A percentile compares a stretch with the other conserved stretches of the same genome.
Conservation (phyloP, 2,797 vertebrate genomes). For the Falco rusticolus region DNA sequence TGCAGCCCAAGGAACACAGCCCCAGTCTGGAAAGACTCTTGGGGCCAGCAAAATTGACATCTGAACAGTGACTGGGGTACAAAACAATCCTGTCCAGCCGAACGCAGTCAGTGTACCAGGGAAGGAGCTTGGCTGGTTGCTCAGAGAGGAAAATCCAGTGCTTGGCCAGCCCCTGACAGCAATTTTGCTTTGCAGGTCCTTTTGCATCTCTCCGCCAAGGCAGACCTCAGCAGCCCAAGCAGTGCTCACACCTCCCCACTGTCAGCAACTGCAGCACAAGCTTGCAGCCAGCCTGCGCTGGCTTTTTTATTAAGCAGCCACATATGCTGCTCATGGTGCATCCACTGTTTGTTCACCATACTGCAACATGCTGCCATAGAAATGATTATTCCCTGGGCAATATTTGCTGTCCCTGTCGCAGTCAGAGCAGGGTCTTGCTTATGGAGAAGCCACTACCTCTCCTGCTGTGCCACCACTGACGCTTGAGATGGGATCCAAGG, state of each 20-base stretch:
- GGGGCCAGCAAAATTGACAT: not conserved
- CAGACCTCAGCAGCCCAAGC: not conserved
- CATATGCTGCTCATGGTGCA: accelerated
- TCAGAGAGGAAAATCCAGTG: not conserved
- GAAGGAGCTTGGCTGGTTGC: not conserved
- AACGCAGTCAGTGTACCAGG: accelerated
- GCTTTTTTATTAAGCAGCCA: not conserved
- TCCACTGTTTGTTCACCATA: not conserved
- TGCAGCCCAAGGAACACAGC: not conserved
- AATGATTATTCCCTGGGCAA: not conserved
- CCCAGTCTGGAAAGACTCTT: not conserved
- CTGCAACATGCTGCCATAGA: not conserved
- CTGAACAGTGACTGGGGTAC: not conserved
- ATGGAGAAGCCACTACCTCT: not conserved
- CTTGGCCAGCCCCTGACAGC: not conserved
- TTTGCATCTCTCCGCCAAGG: not conserved
- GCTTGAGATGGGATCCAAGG: not conserved
- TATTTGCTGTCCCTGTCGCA: accelerated
- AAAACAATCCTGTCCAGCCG: not conserved
- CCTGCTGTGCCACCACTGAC: not conserved
- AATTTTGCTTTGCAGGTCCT: not conserved
- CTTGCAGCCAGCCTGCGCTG: not conserved
- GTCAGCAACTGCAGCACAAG: not conserved
- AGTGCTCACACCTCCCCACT: not conserved
- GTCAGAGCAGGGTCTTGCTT: not conserved